A percentile compares a stretch with the other conserved stretches of the same genome.
Conservation (phyloP, 2,113 vertebrate genomes). For the Prionailurus viverrinus region DNA sequence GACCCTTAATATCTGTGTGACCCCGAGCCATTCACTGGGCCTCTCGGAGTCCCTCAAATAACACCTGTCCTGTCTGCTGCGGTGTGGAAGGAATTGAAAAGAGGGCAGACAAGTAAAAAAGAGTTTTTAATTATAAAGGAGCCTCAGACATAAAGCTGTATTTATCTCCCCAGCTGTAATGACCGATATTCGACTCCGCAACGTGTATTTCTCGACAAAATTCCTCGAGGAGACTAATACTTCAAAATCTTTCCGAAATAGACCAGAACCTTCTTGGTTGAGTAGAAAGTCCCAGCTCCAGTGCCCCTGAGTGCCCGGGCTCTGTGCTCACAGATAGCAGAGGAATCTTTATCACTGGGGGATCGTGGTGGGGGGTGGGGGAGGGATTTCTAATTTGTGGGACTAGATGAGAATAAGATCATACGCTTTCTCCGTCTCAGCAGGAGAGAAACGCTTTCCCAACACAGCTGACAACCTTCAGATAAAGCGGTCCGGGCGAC, state of each 20-base stretch:
- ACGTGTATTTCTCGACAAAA: not conserved
- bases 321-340: not conserved
- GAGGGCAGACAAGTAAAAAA: not conserved
- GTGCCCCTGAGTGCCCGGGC: not conserved
- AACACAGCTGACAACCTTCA: slow-evolving; percentile 50
- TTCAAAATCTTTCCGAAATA: not conserved
- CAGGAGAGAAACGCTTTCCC: not conserved
- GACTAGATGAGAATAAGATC: not conserved
- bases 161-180: not conserved
- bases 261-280: not conserved
- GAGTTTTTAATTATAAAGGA: not conserved
- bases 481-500: not conserved
- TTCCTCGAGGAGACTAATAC: not conserved
- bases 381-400: not conserved
- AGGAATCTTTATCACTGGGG: not conserved
- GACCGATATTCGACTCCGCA: not conserved
- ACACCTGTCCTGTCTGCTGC: not conserved
- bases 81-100: not conserved
- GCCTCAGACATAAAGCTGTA: not conserved
- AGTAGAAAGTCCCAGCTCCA: no score
- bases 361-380: not conserved
- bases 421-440: not conserved
- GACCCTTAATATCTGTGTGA: not conserved
- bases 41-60: not conserved
- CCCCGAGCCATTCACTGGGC: not conserved